phyloP scores from a whole-genome alignment of 2,797 vertebrate species.

The Rallus crepitans region DNA sequence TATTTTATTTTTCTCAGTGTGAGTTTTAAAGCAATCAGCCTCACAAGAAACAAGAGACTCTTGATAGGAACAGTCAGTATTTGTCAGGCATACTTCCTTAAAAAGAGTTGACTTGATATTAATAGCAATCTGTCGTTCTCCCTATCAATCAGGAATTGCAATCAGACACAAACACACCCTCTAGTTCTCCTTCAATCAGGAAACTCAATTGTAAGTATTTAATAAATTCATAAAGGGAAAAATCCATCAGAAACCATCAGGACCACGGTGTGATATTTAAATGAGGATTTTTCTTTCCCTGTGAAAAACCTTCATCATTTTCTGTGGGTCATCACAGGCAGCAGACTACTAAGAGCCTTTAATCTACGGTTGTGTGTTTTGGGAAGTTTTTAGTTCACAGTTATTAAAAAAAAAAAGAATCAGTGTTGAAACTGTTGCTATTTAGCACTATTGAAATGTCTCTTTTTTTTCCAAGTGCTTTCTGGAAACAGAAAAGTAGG shows the following conservation, averaged over 20 bases:
- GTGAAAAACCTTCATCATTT: neutral
- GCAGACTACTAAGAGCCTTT: neutral
- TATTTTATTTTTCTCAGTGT: neutral
- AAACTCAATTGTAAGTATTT: constrained; percentile 32
- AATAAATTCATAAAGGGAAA: constrained; percentile 40
- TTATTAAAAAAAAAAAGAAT: neutral
- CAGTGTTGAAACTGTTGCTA: neutral
- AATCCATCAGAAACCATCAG: neutral
- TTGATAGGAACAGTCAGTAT: constrained; percentile 27
- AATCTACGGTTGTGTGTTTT: neutral
- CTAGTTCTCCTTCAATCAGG: constrained; percentile 64
- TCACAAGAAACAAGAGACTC: constrained; percentile 34
- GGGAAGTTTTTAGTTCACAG: neutral
- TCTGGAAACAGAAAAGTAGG: neutral
- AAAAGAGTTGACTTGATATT: constrained; percentile 50
- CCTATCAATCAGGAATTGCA: constrained; percentile 55
- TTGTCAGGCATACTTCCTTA: constrained; percentile 55
- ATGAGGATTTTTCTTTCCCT: neutral
- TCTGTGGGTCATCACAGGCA: accelerated
- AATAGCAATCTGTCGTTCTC: constrained; percentile 31
- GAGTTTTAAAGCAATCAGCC: constrained; percentile 32
- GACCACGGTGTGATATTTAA: neutral
- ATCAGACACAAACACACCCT: constrained; percentile 65
- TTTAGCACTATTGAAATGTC: neutral
- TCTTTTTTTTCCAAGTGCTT: neutral